Evolutionary conservation across 2,113 vertebrate genomes (phyloP).

Genomic region (Polyodon spathula): DNA sequence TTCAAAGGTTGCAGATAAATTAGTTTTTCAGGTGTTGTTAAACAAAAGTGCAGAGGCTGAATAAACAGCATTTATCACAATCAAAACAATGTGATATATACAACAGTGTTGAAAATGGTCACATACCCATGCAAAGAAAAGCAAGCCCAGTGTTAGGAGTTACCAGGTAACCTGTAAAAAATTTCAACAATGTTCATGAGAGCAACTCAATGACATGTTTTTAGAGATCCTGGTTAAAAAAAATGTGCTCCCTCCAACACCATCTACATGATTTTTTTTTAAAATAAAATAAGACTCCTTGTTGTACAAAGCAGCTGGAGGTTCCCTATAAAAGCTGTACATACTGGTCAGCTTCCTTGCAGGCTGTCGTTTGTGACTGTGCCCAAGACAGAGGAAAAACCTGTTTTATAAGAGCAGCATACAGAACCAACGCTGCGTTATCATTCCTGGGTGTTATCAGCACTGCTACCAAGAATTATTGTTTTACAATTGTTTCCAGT

Average conservation of each 20-base stretch:
- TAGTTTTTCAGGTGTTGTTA: no score
- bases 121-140: slow-evolving; percentile 18
- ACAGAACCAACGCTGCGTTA: slow-evolving; percentile 9
- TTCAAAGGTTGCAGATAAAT: no score
- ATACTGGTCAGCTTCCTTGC: not conserved
- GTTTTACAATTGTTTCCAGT: slow-evolving; percentile 13
- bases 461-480: slow-evolving; percentile 11
- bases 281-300: not conserved
- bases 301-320: not conserved
- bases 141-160: not conserved
- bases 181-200: slow-evolving; percentile 5
- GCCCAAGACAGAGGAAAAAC: not conserved
- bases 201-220: slow-evolving; percentile 20
- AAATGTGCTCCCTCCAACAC: slow-evolving; percentile 14
- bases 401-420: slow-evolving; percentile 12
- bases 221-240: slow-evolving; percentile 11
- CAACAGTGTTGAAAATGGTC: not conserved
- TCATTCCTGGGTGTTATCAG: slow-evolving; percentile 15
- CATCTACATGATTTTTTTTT: not conserved
- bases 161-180: not conserved
- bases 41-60: no score
- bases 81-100: no score
- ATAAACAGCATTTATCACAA: no score
- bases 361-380: not conserved
- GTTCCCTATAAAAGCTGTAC: not conserved